These are phyloP conservation scores for Embiotoca jacksoni DNA, from an alignment of 2,113 vertebrate genomes.

Conservation along the genomic window DNA sequence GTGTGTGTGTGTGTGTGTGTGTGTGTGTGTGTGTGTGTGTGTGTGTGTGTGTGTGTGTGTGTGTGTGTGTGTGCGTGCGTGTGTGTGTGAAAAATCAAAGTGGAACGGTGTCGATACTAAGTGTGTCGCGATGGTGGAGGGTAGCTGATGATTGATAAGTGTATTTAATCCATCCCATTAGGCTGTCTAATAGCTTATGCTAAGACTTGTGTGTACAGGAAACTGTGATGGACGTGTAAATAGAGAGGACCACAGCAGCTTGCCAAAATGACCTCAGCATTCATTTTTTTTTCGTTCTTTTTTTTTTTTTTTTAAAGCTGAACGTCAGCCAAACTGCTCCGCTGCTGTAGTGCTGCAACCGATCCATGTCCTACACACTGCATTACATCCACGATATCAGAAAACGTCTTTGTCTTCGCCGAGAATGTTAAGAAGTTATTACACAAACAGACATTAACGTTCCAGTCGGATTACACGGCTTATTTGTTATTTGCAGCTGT, in stretches of 20 bases:
- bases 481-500: slow-evolving; percentile 48
- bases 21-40: too few relatives aligned
- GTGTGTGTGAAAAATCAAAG: slow-evolving; percentile 31
- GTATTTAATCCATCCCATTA: slow-evolving; percentile 71
- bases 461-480: slow-evolving; percentile 32
- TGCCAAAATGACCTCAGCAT: slow-evolving; percentile 67
- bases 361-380: slow-evolving; percentile 45
- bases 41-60: too few relatives aligned
- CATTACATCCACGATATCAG: slow-evolving; percentile 39
- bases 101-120: slow-evolving; percentile 42
- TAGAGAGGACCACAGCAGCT: slow-evolving; percentile 43
- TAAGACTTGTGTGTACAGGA: slow-evolving; percentile 61
- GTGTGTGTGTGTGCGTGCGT: too few relatives aligned
- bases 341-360: slow-evolving; percentile 38
- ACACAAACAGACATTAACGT: slow-evolving; percentile 48
- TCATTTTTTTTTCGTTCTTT: slow-evolving; percentile 10
- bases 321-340: slow-evolving; percentile 47
- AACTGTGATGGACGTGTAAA: slow-evolving; percentile 70
- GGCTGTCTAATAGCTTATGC: slow-evolving; percentile 63
- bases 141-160: slow-evolving; percentile 63
- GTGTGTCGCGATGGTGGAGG: slow-evolving; percentile 29
- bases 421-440: slow-evolving; percentile 45
- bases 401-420: slow-evolving; percentile 26
- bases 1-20: too few relatives aligned
- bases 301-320: slow-evolving; percentile 4